Percentiles rank a stretch among this genome's conserved stretches.
These are phyloP conservation scores for Leptinotarsa tumamoca DNA, from an alignment of 2,888 invertebrate species.

Conservation along the genomic window DNA sequence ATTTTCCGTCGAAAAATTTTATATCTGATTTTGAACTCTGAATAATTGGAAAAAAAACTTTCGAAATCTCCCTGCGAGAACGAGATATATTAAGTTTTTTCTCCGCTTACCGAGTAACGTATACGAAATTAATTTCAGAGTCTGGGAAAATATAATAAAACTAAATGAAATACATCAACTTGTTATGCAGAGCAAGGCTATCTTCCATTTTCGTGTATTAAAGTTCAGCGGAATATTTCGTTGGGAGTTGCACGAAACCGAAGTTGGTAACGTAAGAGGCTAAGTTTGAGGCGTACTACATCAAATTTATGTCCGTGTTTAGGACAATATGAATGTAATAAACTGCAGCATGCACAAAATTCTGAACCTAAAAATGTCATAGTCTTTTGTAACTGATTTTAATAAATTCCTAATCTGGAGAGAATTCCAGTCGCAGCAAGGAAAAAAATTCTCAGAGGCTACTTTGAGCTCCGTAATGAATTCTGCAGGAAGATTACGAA, in stretches of 20 bases:
- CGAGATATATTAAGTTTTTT: neutral
- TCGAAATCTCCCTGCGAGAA: neutral
- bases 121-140: slow-evolving; percentile 24
- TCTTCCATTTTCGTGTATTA: slow-evolving; percentile 35
- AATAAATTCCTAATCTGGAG: too few relatives aligned
- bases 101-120: neutral
- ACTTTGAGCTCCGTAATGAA: too few relatives aligned
- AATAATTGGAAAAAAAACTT: neutral
- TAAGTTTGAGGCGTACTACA: slow-evolving; percentile 41
- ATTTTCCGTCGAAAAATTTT: neutral
- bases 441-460: too few relatives aligned
- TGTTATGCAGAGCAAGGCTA: slow-evolving; percentile 29
- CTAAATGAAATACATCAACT: slow-evolving; percentile 25
- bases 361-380: slow-evolving; percentile 26
- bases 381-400: slow-evolving; percentile 13
- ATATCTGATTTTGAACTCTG: neutral
- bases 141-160: slow-evolving; percentile 30
- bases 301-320: slow-evolving; percentile 43
- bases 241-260: slow-evolving; percentile 32
- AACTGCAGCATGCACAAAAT: slow-evolving; percentile 31
- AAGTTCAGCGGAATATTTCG: slow-evolving; percentile 38
- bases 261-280: slow-evolving; percentile 33
- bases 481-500: too few relatives aligned
- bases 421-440: too few relatives aligned
- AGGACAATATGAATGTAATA: slow-evolving; percentile 38